These are phyloP conservation scores for Celastrina argiolus DNA, from an alignment of 2,888 invertebrate species.

Conservation along the genomic window DNA sequence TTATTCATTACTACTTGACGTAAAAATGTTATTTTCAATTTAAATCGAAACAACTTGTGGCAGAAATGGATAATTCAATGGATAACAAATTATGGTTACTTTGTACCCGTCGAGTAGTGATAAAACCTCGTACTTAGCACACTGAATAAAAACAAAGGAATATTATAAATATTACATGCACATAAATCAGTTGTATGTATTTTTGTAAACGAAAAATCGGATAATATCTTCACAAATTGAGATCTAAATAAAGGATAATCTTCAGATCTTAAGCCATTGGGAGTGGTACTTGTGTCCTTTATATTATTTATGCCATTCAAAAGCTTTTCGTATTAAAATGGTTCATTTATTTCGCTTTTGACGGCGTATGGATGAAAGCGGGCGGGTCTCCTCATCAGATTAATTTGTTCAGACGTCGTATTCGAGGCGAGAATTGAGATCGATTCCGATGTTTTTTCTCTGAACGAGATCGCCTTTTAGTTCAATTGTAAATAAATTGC, in stretches of 20 bases:
- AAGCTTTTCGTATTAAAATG: conserved; percentile 2
- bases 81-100: no score
- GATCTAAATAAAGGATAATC: neutral
- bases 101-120: no score
- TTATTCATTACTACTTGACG: no score
- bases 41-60: no score
- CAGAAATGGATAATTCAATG: no score
- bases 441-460: neutral
- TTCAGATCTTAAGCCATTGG: neutral
- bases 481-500: conserved; percentile 5
- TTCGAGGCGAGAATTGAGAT: conserved; percentile 1
- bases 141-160: no score
- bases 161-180: no score
- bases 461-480: conserved; percentile 4
- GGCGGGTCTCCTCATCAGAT: conserved; percentile 5
- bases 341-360: conserved; percentile 8
- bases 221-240: neutral
- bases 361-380: conserved; percentile 7
- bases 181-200: neutral
- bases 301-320: neutral
- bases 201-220: neutral
- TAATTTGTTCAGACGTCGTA: neutral
- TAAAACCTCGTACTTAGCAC: no score
- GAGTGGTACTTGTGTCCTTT: conserved; percentile 5
- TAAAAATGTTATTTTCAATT: no score